Conservation (phyloP, 2,888 invertebrate species). For the Drosophila subsilvestris region DNA sequence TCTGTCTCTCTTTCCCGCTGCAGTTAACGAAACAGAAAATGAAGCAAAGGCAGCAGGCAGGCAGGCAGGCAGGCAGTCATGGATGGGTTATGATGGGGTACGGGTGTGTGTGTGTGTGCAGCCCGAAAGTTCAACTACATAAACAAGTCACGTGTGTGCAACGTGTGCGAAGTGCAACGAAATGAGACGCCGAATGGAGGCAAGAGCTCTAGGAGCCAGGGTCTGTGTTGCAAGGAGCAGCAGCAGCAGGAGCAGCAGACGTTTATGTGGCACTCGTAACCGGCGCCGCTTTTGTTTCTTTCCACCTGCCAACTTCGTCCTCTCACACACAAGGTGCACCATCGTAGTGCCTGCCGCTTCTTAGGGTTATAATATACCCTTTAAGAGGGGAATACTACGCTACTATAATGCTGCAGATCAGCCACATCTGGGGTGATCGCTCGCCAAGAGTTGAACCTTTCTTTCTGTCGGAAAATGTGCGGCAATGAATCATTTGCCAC, state of each 20-base stretch:
- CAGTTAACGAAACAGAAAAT: constrained; percentile 80
- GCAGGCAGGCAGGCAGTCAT: not conserved
- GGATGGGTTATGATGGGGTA: constrained; percentile 40
- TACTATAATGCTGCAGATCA: no score
- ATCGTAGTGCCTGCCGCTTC: not conserved
- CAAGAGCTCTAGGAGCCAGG: constrained; percentile 7
- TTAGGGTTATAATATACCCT: not conserved
- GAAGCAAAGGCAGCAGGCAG: constrained; percentile 53
- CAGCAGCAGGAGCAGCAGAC: constrained; percentile 40
- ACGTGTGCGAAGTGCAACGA: constrained; percentile 73
- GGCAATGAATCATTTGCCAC: no score
- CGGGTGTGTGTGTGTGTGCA: not conserved
- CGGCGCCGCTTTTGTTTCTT: constrained; percentile 66
- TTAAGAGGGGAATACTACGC: not conserved
- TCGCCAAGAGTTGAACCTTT: no score
- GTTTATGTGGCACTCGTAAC: constrained; percentile 58
- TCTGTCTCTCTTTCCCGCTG: constrained; percentile 45
- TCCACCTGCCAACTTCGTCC: constrained; percentile 36
- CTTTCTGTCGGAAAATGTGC: fast-evolving
- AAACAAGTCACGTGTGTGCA: constrained; percentile 81
- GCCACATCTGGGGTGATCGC: no score
- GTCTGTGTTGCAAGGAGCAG: constrained; percentile 15
- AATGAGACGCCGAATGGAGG: constrained; percentile 46
- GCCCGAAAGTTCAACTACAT: constrained; percentile 74
- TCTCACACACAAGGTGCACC: constrained; percentile 8